A percentile compares a stretch with the other conserved stretches of the same genome.
These are phyloP conservation scores for Zygaena filipendulae DNA, from an alignment of 2,888 invertebrate species.

Conservation along the genomic window DNA sequence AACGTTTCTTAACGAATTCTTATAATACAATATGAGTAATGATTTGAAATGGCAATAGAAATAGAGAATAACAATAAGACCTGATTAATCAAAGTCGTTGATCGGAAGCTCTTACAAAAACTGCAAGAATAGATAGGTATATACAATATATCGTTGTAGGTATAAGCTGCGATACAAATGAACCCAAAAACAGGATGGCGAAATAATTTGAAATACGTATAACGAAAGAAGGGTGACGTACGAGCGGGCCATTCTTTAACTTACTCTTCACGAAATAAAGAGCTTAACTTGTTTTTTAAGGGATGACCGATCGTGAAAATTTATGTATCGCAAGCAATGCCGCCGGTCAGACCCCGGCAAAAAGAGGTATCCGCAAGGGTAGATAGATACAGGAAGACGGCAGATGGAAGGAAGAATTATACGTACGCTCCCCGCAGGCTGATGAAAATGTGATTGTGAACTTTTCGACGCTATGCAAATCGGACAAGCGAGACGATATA, in stretches of 20 bases:
- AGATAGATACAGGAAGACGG: constrained; percentile 57
- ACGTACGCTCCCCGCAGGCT: constrained; percentile 62
- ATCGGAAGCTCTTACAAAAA: no score
- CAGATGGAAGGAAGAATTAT: constrained; percentile 66
- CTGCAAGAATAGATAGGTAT: no score
- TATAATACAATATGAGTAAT: no score
- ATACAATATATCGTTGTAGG: no score
- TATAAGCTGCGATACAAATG: constrained; percentile 49
- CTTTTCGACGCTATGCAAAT: constrained; percentile 65
- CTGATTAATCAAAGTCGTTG: no score
- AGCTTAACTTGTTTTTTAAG: constrained; percentile 68
- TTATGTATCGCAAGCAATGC: constrained; percentile 64
- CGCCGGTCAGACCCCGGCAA: constrained; percentile 54
- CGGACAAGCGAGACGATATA: constrained; percentile 47
- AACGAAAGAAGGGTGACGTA: constrained; percentile 61
- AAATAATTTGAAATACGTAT: constrained; percentile 67
- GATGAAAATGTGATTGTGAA: constrained; percentile 66
- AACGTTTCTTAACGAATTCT: no score
- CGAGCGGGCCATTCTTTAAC: constrained; percentile 59
- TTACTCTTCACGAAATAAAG: constrained; percentile 59
- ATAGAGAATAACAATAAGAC: no score
- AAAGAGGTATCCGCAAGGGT: constrained; percentile 55
- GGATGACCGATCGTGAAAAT: constrained; percentile 68
- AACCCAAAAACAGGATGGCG: constrained; percentile 55
- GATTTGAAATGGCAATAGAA: no score